phyloP scores from a whole-genome alignment of 2,797 vertebrate genomes.

The Spea hammondii region DNA sequence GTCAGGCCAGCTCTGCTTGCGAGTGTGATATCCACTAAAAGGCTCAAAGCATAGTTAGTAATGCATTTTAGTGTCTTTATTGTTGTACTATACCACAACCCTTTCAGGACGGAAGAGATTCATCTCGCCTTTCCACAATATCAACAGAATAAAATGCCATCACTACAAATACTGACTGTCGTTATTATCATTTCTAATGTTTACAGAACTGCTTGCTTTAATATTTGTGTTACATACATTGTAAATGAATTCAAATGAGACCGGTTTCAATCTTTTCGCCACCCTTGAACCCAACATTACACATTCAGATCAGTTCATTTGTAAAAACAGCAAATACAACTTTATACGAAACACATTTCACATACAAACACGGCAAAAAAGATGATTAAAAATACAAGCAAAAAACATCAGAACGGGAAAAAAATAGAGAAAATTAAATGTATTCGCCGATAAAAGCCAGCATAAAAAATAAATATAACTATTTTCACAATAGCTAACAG shows the following conservation, averaged over 20 bases:
- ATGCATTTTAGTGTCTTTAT: constrained; percentile 18
- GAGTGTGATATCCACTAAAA: not conserved
- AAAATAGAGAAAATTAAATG: constrained; percentile 70
- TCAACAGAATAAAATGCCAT: constrained; percentile 62
- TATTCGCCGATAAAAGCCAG: constrained; percentile 76
- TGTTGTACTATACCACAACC: constrained; percentile 14
- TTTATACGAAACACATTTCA: constrained; percentile 85
- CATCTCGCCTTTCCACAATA: constrained; percentile 60
- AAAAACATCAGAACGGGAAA: constrained; percentile 67
- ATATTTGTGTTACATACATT: constrained; percentile 77
- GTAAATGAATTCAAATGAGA: constrained; percentile 76
- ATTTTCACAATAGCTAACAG: constrained; percentile 78
- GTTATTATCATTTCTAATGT: constrained; percentile 67
- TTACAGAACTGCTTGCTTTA: constrained; percentile 76
- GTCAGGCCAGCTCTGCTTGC: no score
- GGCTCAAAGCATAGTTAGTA: not conserved
- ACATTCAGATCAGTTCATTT: constrained; percentile 94
- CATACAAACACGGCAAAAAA: constrained; percentile 91
- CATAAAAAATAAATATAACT: constrained; percentile 88
- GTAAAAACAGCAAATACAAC: constrained; percentile 91
- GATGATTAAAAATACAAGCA: constrained; percentile 80
- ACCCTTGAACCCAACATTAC: constrained; percentile 75
- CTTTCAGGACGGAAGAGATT: constrained; percentile 52
- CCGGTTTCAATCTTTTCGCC: constrained; percentile 71
- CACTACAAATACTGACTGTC: constrained; percentile 65